Conservation (phyloP, 2,888 invertebrate genomes). For the Drosophila birchii region DNA sequence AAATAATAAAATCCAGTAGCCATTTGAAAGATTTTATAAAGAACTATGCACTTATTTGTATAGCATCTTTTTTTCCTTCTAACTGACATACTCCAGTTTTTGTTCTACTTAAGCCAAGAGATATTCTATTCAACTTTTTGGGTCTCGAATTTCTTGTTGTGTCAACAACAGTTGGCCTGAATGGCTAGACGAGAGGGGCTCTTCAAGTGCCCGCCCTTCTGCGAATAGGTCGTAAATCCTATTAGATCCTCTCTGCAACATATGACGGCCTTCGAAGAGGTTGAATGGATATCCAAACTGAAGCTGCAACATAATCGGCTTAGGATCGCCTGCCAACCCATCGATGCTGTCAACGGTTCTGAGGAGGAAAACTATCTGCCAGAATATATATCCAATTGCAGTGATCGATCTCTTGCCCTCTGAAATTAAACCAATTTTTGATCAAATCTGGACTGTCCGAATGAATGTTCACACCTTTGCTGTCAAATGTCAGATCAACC, state of each 20-base stretch:
- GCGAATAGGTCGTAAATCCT: conserved; percentile 69
- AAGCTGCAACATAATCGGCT: conserved; percentile 62
- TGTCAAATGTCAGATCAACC: neutral
- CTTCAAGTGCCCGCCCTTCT: conserved; percentile 46
- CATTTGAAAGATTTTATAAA: conserved; percentile 7
- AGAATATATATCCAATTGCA: conserved; percentile 1
- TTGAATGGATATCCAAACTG: conserved; percentile 18
- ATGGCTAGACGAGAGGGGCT: conserved; percentile 14
- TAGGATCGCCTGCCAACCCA: conserved; percentile 60
- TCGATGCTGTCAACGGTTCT: conserved; percentile 60
- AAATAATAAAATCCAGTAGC: conserved; percentile 26
- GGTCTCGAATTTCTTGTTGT: conserved; percentile 70
- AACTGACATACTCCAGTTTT: conserved; percentile 25
- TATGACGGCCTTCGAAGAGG: conserved; percentile 48
- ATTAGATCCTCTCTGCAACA: conserved; percentile 70
- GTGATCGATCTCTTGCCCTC: conserved; percentile 11
- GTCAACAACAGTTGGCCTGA: conserved; percentile 70
- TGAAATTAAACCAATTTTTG: conserved; percentile 18
- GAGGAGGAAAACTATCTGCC: conserved; percentile 4
- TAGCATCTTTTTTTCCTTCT: conserved; percentile 26
- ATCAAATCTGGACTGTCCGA: neutral
- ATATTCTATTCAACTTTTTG: conserved; percentile 60
- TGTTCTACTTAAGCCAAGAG: conserved; percentile 31
- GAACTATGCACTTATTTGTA: conserved; percentile 20
- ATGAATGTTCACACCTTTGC: conserved; percentile 11